Evolutionary conservation across 1,140 invertebrate genomes (phyloP), one percentile per base, ranked within the genome.

Genomic region (Lepidotrigona ventralis): DNA sequence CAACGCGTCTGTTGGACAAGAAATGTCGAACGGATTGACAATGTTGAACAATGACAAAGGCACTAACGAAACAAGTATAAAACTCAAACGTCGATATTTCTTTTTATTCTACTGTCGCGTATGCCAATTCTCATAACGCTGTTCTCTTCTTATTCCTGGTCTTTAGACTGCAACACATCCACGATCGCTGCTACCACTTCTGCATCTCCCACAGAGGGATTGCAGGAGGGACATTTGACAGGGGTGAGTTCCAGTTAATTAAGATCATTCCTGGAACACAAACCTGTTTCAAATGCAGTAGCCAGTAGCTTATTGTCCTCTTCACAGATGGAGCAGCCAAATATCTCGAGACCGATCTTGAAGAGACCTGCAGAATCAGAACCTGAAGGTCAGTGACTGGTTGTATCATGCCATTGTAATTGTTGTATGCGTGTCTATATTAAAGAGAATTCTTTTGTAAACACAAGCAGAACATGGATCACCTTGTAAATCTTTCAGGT

Each of bases 301-400:
- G n/a, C 46, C 46, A 21, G 4, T 78, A 26, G 51, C 69, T 58
- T 21, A 14, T 63, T 74, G 15, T 63, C 9, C 11, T 51, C 23
- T 53, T 83, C 73, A 8, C 84, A 91, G 91, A 89, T 91, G 89
- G 85, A 90, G 66, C 82, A 89, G 72, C 76, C 78, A 56, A 91
- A 88, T 70, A 69, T 77, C 14, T 66, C 79, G n/a, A 87, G 84
- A 58, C 63, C 85, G 33, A 39, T 71, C 2, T 56, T 90, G 26
- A 91, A 91, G 64, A 91, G 91, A 80, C n/a, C 86, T 46, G 82
- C 88, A n/a, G 90, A 90, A 26, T 85, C 85, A 68, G 90, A 91
- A 51, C 14, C 83, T 39, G 90, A 91, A 87, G 90, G 91, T 91
- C 72, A 85, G 84, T 88, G 29, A 71, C 63, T 29, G 72, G 12